phyloP scores from a whole-genome alignment of 2,888 invertebrate genomes.

The Bombyx huttoni region DNA sequence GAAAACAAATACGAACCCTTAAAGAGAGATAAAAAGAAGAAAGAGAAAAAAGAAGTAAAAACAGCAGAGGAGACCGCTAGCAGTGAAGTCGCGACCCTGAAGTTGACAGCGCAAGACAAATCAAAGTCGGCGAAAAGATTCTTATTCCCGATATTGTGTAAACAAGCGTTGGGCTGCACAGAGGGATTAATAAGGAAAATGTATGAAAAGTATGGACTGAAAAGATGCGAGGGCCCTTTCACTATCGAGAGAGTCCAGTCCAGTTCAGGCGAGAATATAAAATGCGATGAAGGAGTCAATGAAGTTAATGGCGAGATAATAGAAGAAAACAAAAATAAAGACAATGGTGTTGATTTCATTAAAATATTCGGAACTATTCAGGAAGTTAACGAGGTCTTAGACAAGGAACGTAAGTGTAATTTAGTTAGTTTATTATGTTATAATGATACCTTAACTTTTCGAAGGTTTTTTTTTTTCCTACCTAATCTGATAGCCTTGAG shows the following conservation, averaged over 20 bases:
- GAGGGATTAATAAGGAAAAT: neutral
- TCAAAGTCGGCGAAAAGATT: slow-evolving; percentile 26
- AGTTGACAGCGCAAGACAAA: neutral
- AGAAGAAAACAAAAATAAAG: slow-evolving; percentile 1
- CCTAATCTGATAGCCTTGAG: too few relatives aligned
- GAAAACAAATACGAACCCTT: slow-evolving; percentile 12
- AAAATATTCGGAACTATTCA: slow-evolving; percentile 49
- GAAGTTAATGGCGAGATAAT: neutral
- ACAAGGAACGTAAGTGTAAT: slow-evolving; percentile 44
- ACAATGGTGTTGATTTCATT: slow-evolving; percentile 23
- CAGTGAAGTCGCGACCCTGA: neutral
- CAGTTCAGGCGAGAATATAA: neutral
- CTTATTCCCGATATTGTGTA: slow-evolving; percentile 28
- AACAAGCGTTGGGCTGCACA: slow-evolving; percentile 10
- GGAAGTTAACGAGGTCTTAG: slow-evolving; percentile 47
- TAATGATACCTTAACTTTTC: neutral
- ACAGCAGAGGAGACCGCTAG: slow-evolving; percentile 1
- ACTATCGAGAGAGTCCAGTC: too few relatives aligned
- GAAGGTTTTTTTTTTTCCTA: neutral
- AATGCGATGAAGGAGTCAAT: neutral
- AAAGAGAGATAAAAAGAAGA: slow-evolving; percentile 12
- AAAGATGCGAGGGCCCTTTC: too few relatives aligned
- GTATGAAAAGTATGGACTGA: neutral
- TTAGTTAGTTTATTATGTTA: slow-evolving; percentile 1
- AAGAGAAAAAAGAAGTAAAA: slow-evolving; percentile 7